Conservation (phyloP, 2,797 vertebrate genomes). For the Masticophis lateralis region DNA sequence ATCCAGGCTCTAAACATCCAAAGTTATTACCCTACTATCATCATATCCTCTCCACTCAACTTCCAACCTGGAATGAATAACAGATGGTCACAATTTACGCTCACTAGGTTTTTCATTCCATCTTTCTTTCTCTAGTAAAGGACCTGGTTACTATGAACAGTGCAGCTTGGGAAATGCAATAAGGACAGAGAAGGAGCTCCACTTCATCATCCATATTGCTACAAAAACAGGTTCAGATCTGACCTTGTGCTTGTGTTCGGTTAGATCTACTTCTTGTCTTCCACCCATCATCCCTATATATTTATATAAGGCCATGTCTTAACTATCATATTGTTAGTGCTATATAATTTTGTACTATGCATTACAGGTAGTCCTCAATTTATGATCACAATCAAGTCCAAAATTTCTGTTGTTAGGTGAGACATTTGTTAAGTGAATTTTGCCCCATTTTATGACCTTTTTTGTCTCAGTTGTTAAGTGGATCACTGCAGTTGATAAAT, state of each 20-base stretch:
- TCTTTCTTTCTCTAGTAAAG: neutral
- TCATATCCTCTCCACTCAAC: neutral
- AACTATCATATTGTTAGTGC: neutral
- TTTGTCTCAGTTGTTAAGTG: neutral
- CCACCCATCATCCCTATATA: neutral
- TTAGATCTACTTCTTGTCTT: neutral
- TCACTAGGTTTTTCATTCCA: neutral
- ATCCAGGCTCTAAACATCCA: neutral
- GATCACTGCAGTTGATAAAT: neutral
- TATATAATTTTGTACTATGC: neutral
- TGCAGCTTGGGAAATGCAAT: neutral
- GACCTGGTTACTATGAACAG: neutral
- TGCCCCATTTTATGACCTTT: neutral
- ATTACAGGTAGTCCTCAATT: neutral
- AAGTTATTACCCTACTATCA: neutral
- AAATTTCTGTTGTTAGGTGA: neutral
- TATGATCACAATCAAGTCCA: neutral
- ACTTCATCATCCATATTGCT: neutral
- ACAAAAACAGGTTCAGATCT: neutral
- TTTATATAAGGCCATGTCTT: neutral
- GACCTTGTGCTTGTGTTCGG: neutral
- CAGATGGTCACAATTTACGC: neutral
- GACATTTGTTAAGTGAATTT: neutral
- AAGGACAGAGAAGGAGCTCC: neutral
- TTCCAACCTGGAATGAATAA: neutral